These are phyloP conservation scores for Nysson spinosus DNA, from an alignment of 2,888 invertebrate species.

Conservation along the genomic window DNA sequence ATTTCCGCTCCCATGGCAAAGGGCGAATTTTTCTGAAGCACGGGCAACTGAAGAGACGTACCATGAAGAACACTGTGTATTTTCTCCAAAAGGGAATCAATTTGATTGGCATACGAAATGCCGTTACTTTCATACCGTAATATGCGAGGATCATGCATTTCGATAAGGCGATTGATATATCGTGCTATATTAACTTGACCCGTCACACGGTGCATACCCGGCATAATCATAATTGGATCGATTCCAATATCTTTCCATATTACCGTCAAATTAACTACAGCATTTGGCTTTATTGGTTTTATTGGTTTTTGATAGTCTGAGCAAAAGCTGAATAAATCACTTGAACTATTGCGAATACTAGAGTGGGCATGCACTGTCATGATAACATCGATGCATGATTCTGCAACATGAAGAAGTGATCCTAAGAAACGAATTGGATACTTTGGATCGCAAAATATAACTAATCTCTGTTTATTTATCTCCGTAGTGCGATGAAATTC, in stretches of 20 bases:
- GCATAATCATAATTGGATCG: slow-evolving; percentile 64
- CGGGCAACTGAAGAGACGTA: slow-evolving; percentile 25
- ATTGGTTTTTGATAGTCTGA: slow-evolving; percentile 44
- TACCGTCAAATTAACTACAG: slow-evolving; percentile 59
- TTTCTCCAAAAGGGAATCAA: slow-evolving; percentile 67
- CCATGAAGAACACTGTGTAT: slow-evolving; percentile 60
- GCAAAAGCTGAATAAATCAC: slow-evolving; percentile 59
- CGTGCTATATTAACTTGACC: slow-evolving; percentile 74
- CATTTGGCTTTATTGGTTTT: slow-evolving; percentile 8
- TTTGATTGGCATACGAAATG: slow-evolving; percentile 63
- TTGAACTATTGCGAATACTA: slow-evolving; percentile 48
- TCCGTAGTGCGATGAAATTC: slow-evolving; percentile 1
- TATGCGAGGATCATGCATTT: slow-evolving; percentile 57
- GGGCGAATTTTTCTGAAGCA: slow-evolving; percentile 40
- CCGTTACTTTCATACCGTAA: slow-evolving; percentile 70
- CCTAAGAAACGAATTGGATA: slow-evolving; percentile 70
- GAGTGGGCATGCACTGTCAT: slow-evolving; percentile 69
- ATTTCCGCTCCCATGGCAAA: slow-evolving; percentile 64
- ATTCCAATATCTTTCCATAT: slow-evolving; percentile 71
- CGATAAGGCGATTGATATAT: slow-evolving; percentile 72
- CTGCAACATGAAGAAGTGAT: slow-evolving; percentile 62
- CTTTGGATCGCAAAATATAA: slow-evolving; percentile 73
- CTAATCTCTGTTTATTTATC: slow-evolving; percentile 38
- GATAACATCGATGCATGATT: slow-evolving; percentile 49
- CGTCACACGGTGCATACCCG: slow-evolving; percentile 56